These are phyloP conservation scores for Allophyes oxyacanthae DNA, from an alignment of 2,888 invertebrate species.

Conservation along the genomic window DNA sequence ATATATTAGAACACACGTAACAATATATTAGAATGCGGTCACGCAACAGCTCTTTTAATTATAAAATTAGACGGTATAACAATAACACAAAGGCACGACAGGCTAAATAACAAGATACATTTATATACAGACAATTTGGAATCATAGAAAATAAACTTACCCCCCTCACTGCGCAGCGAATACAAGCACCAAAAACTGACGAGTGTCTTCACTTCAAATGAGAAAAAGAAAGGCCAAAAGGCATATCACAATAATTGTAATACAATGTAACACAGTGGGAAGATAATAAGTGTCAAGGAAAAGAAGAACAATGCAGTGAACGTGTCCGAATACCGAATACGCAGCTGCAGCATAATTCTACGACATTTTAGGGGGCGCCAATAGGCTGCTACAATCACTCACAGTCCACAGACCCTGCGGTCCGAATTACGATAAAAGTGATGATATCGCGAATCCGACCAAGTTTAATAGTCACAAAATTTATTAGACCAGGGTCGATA, in stretches of 20 bases:
- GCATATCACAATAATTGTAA: not conserved
- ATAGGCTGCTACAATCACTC: too few relatives aligned
- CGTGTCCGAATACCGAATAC: not conserved
- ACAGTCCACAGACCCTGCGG: too few relatives aligned
- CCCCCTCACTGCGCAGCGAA: constrained; percentile 12
- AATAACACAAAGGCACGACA: not conserved
- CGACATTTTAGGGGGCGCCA: not conserved
- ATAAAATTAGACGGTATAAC: not conserved
- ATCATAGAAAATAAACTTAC: constrained; percentile 11
- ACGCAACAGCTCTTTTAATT: constrained; percentile 16
- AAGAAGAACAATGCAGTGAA: not conserved
- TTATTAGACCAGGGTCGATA: too few relatives aligned
- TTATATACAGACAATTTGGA: not conserved
- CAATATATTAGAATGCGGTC: constrained; percentile 24
- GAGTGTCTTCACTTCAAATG: constrained; percentile 3
- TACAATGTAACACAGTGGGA: constrained; percentile 5
- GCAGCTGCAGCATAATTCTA: not conserved
- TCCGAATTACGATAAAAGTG: too few relatives aligned
- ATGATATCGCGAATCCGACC: too few relatives aligned
- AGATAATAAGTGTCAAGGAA: too few relatives aligned
- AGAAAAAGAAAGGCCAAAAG: not conserved
- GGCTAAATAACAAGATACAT: not conserved
- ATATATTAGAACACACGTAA: constrained; percentile 18
- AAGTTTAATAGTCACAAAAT: too few relatives aligned
- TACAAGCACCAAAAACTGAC: not conserved